Conservation (phyloP, 1,140 invertebrate species). For the Macrobrachium nipponense region DNA sequence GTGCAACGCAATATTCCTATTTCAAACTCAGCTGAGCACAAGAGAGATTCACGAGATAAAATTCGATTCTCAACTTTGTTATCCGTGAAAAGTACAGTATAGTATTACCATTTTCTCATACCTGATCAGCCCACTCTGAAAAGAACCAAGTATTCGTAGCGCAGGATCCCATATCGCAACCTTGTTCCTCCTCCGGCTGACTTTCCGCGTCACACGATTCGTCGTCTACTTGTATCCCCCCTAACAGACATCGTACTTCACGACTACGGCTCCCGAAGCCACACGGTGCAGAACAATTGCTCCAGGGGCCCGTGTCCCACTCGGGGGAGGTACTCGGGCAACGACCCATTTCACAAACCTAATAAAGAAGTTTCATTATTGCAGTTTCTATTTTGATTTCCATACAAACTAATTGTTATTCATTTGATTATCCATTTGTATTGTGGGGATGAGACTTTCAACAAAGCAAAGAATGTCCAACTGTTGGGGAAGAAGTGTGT, state of each 20-base stretch:
- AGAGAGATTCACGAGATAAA: neutral
- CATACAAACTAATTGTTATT: no score
- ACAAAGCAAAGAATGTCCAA: no score
- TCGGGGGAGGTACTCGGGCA: conserved; percentile 68
- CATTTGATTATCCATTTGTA: no score
- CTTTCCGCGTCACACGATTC: conserved; percentile 66
- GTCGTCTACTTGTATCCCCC: conserved; percentile 61
- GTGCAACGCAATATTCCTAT: no score
- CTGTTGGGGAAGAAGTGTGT: no score
- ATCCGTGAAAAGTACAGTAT: no score
- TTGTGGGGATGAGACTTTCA: no score
- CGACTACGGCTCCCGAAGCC: conserved; percentile 76
- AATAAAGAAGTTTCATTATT: neutral
- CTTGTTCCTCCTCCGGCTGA: conserved; percentile 67
- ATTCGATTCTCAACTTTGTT: neutral
- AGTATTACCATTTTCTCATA: neutral
- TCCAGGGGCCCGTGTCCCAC: conserved; percentile 51
- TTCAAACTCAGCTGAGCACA: no score
- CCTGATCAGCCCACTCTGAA: conserved; percentile 69
- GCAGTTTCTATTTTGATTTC: no score
- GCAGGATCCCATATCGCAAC: conserved; percentile 73
- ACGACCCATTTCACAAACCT: conserved; percentile 67
- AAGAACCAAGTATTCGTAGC: conserved; percentile 68
- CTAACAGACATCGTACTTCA: conserved; percentile 73
- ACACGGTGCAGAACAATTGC: conserved; percentile 72